Conservation (phyloP, 1,140 invertebrate species). For the Achroia grisella region DNA sequence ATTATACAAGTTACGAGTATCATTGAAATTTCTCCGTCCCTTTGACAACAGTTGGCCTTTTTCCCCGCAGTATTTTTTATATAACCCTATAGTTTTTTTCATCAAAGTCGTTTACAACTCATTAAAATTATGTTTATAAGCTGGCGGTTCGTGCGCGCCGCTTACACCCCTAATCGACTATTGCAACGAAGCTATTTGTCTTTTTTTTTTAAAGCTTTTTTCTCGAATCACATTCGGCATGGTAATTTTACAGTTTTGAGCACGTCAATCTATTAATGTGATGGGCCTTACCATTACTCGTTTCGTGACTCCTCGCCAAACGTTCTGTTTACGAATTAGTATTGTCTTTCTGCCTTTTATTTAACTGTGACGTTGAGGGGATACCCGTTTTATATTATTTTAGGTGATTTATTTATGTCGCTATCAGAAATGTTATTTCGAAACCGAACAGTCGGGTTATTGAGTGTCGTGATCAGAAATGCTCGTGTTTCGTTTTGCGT, state of each 20-base stretch:
- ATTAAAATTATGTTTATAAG: conserved; percentile 35
- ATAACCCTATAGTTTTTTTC: neutral
- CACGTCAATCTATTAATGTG: conserved; percentile 68
- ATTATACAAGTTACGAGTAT: no score
- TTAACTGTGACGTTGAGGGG: neutral
- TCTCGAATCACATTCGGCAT: conserved; percentile 45
- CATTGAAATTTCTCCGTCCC: no score
- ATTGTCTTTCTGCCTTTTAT: conserved; percentile 35
- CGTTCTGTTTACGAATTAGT: conserved; percentile 46
- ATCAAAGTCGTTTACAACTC: conserved; percentile 24
- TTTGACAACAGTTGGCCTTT: no score
- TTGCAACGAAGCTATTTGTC: conserved; percentile 31
- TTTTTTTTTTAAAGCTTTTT: conserved; percentile 32
- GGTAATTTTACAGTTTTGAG: conserved; percentile 71
- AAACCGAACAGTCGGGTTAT: neutral
- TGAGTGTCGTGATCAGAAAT: conserved; percentile 3
- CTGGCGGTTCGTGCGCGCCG: conserved; percentile 29
- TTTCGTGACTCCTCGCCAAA: conserved; percentile 50
- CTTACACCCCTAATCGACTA: conserved; percentile 33
- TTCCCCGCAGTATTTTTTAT: no score
- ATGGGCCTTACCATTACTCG: conserved; percentile 38
- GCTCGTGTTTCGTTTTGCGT: neutral
- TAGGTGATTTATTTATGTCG: conserved; percentile 9
- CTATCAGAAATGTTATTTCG: conserved; percentile 2
- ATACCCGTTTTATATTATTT: conserved; percentile 1